Conservation (phyloP, 30 jellyfish, hydroid and myxozoan genomes). For the Pelagia noctiluca region DNA sequence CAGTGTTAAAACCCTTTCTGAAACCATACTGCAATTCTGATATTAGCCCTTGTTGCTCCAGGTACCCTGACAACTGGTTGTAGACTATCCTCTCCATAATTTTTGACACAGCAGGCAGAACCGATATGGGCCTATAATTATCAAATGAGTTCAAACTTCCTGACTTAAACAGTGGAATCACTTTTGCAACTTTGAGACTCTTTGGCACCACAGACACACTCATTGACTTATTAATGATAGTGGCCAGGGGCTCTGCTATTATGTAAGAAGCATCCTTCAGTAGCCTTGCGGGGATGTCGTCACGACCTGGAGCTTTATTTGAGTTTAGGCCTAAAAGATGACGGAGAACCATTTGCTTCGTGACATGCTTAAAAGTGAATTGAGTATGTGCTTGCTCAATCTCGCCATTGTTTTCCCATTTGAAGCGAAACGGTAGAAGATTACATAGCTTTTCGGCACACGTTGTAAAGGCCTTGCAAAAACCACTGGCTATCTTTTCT, state of each 20-base stretch:
- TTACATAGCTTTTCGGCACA: slow-evolving; percentile 12
- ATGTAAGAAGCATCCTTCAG: slow-evolving; percentile 32
- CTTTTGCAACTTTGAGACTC: slow-evolving; percentile 46
- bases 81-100: slow-evolving; percentile 59
- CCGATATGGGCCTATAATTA: slow-evolving; percentile 59
- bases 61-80: slow-evolving; percentile 44
- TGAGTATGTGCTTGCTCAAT: slow-evolving; percentile 14
- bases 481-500: too few species aligned
- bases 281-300: slow-evolving; percentile 26
- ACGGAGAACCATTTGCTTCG: slow-evolving; percentile 24
- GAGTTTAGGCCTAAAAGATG: slow-evolving; percentile 13
- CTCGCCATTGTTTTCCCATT: slow-evolving; percentile 11
- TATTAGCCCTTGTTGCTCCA: slow-evolving; percentile 30
- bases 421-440: not conserved
- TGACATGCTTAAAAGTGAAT: slow-evolving; percentile 21
- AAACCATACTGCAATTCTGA: slow-evolving; percentile 64
- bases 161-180: slow-evolving; percentile 57
- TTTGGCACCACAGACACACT: slow-evolving; percentile 7
- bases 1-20: slow-evolving; percentile 58
- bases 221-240: slow-evolving; percentile 30
- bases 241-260: slow-evolving; percentile 34
- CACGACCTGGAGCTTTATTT: slow-evolving; percentile 45
- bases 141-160: slow-evolving; percentile 22
- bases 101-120: slow-evolving; percentile 63
- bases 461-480: not conserved